Evolutionary conservation across 2,888 invertebrate species (phyloP).

Genomic region (Metellina segmentata): DNA sequence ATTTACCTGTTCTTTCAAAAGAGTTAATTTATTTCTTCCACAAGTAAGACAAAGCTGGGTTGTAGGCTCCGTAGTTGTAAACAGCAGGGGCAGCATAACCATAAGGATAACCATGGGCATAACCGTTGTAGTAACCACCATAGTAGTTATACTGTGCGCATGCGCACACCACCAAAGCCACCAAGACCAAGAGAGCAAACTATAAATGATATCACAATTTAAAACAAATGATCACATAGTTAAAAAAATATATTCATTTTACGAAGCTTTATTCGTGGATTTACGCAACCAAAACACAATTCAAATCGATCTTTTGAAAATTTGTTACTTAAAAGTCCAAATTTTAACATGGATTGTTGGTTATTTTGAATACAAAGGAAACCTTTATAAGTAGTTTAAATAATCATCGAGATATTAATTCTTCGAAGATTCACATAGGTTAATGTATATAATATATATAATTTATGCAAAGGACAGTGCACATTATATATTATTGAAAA

Average conservation of each 20-base stretch:
- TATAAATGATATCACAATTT: not conserved
- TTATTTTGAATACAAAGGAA: not conserved
- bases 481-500: no score
- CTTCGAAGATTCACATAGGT: no score
- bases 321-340: not conserved
- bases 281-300: no score
- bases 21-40: slow-evolving; percentile 37
- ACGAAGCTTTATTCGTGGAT: not conserved
- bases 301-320: not conserved
- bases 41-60: slow-evolving; percentile 15
- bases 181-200: slow-evolving; percentile 29
- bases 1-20: not conserved
- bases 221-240: not conserved
- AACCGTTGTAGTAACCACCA: slow-evolving; percentile 10
- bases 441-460: no score
- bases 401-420: not conserved
- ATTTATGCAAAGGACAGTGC: no score
- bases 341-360: not conserved
- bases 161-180: slow-evolving; percentile 27
- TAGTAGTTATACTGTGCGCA: slow-evolving; percentile 21
- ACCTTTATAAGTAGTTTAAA: not conserved
- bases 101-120: slow-evolving; percentile 7
- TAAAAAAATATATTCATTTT: not conserved
- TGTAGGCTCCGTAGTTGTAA: slow-evolving; percentile 14
- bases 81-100: not conserved